These are phyloP conservation scores for Diglossa cyanea DNA, from an alignment of 2,797 vertebrate genomes.

Conservation along the genomic window DNA sequence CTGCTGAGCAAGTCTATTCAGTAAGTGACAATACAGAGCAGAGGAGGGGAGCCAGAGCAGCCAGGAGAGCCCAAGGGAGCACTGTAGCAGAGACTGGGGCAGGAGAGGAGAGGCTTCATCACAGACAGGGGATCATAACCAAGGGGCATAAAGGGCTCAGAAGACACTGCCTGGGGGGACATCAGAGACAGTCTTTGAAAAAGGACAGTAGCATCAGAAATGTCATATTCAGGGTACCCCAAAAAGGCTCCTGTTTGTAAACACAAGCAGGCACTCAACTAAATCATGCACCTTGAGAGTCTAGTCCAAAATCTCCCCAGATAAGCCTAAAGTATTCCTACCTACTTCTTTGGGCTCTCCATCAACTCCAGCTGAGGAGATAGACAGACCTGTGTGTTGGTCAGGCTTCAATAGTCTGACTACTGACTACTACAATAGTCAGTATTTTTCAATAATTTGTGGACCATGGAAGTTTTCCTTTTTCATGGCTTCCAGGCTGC, in stretches of 20 bases:
- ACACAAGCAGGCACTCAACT: not conserved
- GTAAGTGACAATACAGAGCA: not conserved
- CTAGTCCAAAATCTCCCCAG: not conserved
- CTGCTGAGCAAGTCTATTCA: conserved; percentile 14
- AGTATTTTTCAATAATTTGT: not conserved
- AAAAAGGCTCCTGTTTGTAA: not conserved
- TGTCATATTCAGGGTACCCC: not conserved
- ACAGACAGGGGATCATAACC: not conserved
- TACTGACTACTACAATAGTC: not conserved
- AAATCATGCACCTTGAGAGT: not conserved
- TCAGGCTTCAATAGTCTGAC: not conserved
- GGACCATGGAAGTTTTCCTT: not conserved
- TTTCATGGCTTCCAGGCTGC: not conserved
- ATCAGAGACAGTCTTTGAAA: not conserved
- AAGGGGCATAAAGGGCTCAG: not conserved
- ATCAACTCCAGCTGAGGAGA: not conserved
- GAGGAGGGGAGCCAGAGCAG: not conserved
- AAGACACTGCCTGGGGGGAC: not conserved
- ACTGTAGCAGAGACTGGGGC: not conserved
- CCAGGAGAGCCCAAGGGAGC: not conserved
- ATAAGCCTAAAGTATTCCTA: not conserved
- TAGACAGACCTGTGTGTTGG: not conserved
- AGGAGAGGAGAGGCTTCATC: not conserved
- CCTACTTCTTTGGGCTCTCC: not conserved
- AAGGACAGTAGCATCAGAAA: not conserved